Base-by-base conservation (phyloP, 2,113 vertebrate species). In the Tamias sibiricus region DNA sequence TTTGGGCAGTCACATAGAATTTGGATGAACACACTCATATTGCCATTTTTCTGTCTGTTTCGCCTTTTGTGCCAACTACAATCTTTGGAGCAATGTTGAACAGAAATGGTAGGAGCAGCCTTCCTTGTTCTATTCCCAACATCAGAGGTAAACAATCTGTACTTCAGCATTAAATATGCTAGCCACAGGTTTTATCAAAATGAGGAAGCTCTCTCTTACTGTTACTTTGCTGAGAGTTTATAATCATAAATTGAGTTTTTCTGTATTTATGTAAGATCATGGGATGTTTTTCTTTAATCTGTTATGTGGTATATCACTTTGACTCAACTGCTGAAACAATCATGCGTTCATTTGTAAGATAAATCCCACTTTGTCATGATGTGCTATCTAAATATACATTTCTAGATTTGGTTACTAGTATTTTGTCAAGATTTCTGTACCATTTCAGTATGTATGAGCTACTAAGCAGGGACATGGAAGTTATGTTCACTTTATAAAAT, bases 201-300 rank as follows among this genome's bases (percentile, higher is more conserved):
- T 81, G 52, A 79, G 42, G 69, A 79, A 92, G 11, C 20, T 68
- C 22, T 14, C 8, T 74, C 64, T 12, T 52, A 82, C 13, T 47
- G 9, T 8, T 72, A 57, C 10, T 57, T 82, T 49, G 35, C 81
- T 83, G 37, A 81, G 71, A 76, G 28, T 12, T 84, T 89, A 87
- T 35, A 82, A 77, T 30, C 52, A 83, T 32, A 95, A 89, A 72
- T 85, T 71, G 20, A 47, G 57, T 90, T 95, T 83, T 75, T 35
- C 57, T 76, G 8, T 16, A 59, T n/a, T 64, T 79, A 37, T 76
- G 72, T 85, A 35, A 85, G 22, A 80, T 87, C 32, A 85, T 28
- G 17, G 66, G 14, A 35, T 37, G 90, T 90, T 64, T 47, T 47
- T 83, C 8, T 82, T 75, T 76, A 80, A 74, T 84, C 13, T 92